Evolutionary conservation across 2,797 vertebrate genomes (phyloP), one percentile per base, ranked within the genome.

Genomic region (Karalla daura): DNA sequence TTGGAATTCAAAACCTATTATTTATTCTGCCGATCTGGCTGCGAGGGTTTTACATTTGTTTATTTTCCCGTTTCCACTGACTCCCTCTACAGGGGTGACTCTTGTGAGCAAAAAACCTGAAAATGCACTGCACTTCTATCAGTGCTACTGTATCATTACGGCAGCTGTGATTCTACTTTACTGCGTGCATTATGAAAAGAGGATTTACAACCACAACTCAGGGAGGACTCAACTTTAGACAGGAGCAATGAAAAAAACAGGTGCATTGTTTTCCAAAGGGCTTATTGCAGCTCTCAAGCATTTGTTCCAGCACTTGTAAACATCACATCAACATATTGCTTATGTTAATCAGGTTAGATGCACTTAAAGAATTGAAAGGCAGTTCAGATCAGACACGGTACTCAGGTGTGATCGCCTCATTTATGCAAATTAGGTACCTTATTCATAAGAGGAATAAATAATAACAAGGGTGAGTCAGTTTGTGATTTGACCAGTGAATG

Each of bases 361-460:
- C 10, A 59, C 70, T 63, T 67, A 51, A 66, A 0, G 36, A 76
- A 73, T 81, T 63, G 54, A 59, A 68, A 58, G 7, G 37, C 36
- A 60, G 40, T 39, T 17, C 14, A 37, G 23, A 9, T 44, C 54
- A 27, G 27, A 47, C 54, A 78, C 10, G 50, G 63, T 43, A 40
- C 39, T 61, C 28, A 64, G 18, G 25, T 4, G 0, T 35, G 55
- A 54, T 77, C 37, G 41, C 25, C 20, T 51, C 2, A 37, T 56
- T 55, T 17, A 63, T 74, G 47, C 33, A 23, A 54, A 67, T 54
- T 2, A 33, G 9, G 21, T 65, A 40, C 33, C 21, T 55, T 41
- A 62, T 65, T 53, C 40, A 25, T 24, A 49, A 40, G 36, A 4
- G 12, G 2, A 28, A 27, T 24, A 45, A 46, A 70, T 51, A 28